Conservation (phyloP, 2,797 vertebrate species). For the Scleropages formosus region DNA sequence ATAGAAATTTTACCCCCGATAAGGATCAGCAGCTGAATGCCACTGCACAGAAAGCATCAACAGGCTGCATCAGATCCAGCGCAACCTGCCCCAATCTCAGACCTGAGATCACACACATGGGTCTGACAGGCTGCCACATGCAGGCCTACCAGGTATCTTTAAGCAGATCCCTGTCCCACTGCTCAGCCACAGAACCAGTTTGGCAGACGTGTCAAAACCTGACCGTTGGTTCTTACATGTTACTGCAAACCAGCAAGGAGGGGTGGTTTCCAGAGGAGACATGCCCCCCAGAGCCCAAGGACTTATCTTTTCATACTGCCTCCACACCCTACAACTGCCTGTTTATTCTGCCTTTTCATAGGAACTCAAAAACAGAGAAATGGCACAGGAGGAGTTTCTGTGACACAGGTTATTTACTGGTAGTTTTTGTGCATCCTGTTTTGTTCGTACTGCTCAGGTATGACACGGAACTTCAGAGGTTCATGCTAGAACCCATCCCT, state of each 20-base stretch:
- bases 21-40: neutral
- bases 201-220: conserved; percentile 56
- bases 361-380: no score
- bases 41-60: neutral
- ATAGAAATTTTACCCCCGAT: neutral
- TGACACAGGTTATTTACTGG: no score
- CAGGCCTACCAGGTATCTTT: neutral
- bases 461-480: no score
- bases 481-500: no score
- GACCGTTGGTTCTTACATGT: neutral
- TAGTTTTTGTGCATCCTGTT: no score
- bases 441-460: no score
- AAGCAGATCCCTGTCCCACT: neutral
- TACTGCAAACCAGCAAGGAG: conserved; percentile 1
- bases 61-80: neutral
- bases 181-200: conserved; percentile 61
- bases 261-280: neutral
- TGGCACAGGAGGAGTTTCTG: no score
- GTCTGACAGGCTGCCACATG: conserved; percentile 15
- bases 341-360: no score
- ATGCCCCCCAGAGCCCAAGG: neutral
- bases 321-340: no score
- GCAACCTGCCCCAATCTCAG: neutral
- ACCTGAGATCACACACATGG: neutral
- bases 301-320: neutral